Evolutionary conservation across 2,888 invertebrate species (phyloP), one percentile per base, ranked within the genome.

Genomic region (Empis livida): DNA sequence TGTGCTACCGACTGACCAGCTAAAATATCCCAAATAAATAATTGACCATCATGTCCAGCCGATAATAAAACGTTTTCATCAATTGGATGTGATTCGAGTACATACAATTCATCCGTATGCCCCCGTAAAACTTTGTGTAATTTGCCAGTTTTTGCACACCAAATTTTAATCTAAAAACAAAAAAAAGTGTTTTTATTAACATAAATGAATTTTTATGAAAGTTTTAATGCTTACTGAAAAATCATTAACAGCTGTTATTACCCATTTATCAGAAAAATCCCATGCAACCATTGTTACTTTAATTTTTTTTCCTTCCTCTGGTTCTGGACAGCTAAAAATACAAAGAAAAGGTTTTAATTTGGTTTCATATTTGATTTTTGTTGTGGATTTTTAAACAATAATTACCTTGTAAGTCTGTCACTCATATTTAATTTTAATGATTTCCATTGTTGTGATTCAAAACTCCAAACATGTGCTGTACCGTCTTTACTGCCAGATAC

Each of bases 241-340:
- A 70, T 97, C 95, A 54, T 85, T 91, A 30, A 91, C 91, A 1
- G 96, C 93, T 0, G 95, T 96, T 44, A 96, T 78, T 27, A 90
- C 84, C 68, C 78, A 83, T 39, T 78, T 76, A 68, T 99, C 97
- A 50, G 90, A 88, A 51, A 78, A 75, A 65, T 88, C 90, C 97
- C 97, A 99, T 50, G 85, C 84, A 8, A 97, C 93, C 94, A 97
- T 97, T 2, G 93, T 93, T 13, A 97, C 94, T 72, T 85, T 81
- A 10, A 79, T 64, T 59, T 80, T 80, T 59, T 77, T 79, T 39
- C 71, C 72, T 43, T 76, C 74, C 45, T 79, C 78, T 0, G 63
- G 59, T 35, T 64, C 63, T 0, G 67, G 67, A 42, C 74, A 74
- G 43, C 62, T 65, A 47, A 27, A 46, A 43, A 13, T 30, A 37